Evolutionary conservation across 35 echinoderm and acorn worm genomes (phyloP).

Genomic region (Diadema setosum): DNA sequence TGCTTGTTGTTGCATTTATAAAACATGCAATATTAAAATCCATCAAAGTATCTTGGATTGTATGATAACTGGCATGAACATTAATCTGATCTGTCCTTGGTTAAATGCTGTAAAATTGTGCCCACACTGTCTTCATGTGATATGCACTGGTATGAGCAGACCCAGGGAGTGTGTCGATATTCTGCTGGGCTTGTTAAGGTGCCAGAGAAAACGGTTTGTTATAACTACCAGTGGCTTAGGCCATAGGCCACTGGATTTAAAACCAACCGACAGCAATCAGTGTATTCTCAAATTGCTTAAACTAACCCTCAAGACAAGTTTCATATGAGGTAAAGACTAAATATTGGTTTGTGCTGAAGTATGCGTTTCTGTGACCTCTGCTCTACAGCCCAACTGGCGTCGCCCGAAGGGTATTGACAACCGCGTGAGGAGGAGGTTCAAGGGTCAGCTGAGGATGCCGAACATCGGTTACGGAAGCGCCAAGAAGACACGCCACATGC

Average conservation of each 20-base stretch:
- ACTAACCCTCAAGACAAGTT: no score
- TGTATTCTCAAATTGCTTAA: no score
- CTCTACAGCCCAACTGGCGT: conserved; percentile 79
- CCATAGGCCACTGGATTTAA: neutral
- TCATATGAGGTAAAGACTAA: no score
- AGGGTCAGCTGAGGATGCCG: conserved; percentile 93
- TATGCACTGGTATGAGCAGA: neutral
- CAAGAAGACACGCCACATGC: conserved; percentile 80
- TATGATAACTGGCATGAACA: no score
- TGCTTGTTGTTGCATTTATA: no score
- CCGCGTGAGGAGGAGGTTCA: conserved; percentile 86
- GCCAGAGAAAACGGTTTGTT: neutral
- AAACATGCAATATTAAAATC: no score
- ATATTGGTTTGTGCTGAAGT: no score
- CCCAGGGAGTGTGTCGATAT: neutral
- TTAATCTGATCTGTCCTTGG: no score
- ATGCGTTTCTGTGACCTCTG: no score
- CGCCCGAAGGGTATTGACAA: conserved; percentile 99
- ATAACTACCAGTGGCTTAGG: neutral
- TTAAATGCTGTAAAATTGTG: no score
- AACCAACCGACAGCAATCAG: neutral
- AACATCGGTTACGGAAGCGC: conserved; percentile 96
- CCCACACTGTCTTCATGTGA: no score
- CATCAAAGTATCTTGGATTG: no score
- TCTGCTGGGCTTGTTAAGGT: neutral